Conservation (phyloP, 2,797 vertebrate genomes). For the Chiroxiphia lanceolata region DNA sequence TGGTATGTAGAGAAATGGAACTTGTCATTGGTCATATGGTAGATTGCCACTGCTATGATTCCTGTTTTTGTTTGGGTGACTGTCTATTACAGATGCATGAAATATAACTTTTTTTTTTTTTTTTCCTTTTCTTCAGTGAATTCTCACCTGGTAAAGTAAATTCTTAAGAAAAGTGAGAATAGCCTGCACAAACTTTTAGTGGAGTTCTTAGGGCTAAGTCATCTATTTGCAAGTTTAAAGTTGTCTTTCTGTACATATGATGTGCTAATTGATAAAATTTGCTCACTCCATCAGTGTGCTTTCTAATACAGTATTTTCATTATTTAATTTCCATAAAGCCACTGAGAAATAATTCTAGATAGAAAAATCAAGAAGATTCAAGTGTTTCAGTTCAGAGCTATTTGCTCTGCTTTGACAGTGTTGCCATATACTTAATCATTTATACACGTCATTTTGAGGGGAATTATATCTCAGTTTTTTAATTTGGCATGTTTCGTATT, state of each 20-base stretch:
- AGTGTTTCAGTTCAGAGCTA: not conserved
- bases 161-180: not conserved
- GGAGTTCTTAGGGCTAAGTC: not conserved
- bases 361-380: not conserved
- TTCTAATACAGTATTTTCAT: not conserved
- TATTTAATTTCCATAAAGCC: not conserved
- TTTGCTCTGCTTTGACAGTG: not conserved
- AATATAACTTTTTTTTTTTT: not conserved
- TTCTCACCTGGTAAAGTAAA: not conserved
- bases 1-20: not conserved
- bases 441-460: not conserved
- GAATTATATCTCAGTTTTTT: not conserved
- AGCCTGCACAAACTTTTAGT: not conserved
- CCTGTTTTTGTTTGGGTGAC: not conserved
- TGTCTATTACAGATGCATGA: not conserved
- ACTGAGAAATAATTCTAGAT: not conserved
- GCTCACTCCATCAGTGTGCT: rapidly evolving
- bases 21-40: not conserved
- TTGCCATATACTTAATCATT: not conserved
- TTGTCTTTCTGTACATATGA: not conserved
- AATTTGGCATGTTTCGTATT: not conserved
- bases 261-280: not conserved
- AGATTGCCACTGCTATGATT: not conserved
- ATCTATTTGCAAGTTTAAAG: not conserved
- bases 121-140: not conserved